Evolutionary conservation across 2,888 invertebrate species (phyloP).

Genomic region (Agrilus biguttatus): DNA sequence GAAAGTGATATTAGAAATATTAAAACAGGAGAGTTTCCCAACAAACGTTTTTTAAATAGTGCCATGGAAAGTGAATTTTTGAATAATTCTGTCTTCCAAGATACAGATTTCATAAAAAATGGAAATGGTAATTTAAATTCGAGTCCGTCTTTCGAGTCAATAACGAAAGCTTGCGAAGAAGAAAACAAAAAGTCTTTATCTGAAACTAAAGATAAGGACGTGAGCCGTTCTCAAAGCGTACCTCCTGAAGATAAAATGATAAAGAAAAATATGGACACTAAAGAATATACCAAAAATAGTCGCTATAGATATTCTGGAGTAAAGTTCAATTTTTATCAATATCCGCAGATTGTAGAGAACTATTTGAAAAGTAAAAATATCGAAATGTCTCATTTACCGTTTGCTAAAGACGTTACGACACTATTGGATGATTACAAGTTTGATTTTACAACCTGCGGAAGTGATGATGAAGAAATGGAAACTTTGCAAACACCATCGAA

Average conservation of each 20-base stretch:
- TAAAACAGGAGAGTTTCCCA: neutral
- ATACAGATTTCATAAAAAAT: conserved; percentile 14
- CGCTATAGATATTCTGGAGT: conserved; percentile 51
- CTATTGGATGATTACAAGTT: conserved; percentile 10
- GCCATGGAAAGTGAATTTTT: conserved; percentile 1
- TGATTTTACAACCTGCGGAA: conserved; percentile 19
- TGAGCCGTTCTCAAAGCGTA: conserved; percentile 21
- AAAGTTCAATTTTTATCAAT: conserved; percentile 60
- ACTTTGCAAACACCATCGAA: conserved; percentile 63
- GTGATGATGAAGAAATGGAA: conserved; percentile 39
- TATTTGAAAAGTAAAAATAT: conserved; percentile 64
- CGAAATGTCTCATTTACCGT: conserved; percentile 44
- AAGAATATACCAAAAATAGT: conserved; percentile 10
- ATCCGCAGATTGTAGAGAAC: conserved; percentile 58
- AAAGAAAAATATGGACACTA: conserved; percentile 10
- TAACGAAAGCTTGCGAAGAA: conserved; percentile 1
- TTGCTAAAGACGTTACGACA: conserved; percentile 38
- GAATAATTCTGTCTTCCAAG: conserved; percentile 12
- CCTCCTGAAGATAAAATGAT: conserved; percentile 17
- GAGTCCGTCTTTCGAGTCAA: conserved; percentile 15
- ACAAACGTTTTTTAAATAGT: too few relatives aligned
- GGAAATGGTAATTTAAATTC: conserved; percentile 12
- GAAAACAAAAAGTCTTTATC: conserved; percentile 1
- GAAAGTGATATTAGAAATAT: conserved; percentile 5
- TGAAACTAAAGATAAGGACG: conserved; percentile 3